phyloP scores from a whole-genome alignment of 2,888 invertebrate genomes.

The Stenoptilia bipunctidactyla region DNA sequence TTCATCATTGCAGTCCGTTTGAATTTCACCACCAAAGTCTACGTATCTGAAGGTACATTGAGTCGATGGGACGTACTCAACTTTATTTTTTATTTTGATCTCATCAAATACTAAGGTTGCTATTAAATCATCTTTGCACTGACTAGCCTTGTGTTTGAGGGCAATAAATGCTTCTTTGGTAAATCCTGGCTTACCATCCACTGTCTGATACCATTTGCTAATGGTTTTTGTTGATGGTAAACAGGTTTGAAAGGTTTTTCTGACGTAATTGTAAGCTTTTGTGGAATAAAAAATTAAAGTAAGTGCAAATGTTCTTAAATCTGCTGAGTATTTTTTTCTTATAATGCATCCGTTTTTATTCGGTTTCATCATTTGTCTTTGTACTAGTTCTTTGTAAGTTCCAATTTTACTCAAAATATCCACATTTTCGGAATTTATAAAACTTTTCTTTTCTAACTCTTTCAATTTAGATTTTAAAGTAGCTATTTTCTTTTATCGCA shows the following conservation, averaged over 20 bases:
- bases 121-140: background rate
- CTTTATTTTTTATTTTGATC: constrained; percentile 6
- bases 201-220: constrained; percentile 5
- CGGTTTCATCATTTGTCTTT: no score
- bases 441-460: no score
- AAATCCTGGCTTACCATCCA: constrained; percentile 7
- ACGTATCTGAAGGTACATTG: constrained; percentile 8
- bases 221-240: background rate
- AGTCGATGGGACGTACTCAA: constrained; percentile 6
- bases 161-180: constrained; percentile 8
- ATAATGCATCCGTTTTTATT: no score
- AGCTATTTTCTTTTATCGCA: no score
- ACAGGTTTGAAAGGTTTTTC: constrained; percentile 19
- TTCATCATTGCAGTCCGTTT: constrained; percentile 1
- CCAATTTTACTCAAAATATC: no score
- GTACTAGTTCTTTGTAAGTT: no score
- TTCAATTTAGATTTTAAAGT: no score
- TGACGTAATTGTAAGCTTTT: constrained; percentile 16
- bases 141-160: constrained; percentile 5
- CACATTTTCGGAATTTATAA: no score
- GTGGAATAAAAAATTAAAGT: constrained; percentile 27
- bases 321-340: constrained; percentile 9
- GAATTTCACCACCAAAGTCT: constrained; percentile 3
- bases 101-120: constrained; percentile 7
- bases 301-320: constrained; percentile 21